Base-by-base conservation (phyloP, 2,113 vertebrate species). In the Nerophis ophidion region DNA sequence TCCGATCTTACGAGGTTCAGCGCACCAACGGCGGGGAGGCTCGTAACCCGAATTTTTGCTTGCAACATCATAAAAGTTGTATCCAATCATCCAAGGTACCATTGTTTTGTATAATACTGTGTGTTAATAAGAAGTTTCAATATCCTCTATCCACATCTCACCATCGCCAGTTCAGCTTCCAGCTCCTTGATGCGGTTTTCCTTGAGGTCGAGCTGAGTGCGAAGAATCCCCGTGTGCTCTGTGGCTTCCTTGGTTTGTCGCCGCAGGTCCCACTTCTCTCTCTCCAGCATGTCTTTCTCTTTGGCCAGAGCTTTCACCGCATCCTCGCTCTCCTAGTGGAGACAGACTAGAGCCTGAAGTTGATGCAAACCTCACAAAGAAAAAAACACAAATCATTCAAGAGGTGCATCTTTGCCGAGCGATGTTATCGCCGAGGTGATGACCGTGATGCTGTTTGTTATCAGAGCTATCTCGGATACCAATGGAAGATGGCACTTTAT, bases 111-210 rank as follows among this genome's bases (percentile, higher is more conserved):
- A 9, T 11, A 44, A 44, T 12, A 11, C 2, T 44, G 4, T 44
- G 40, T 44, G 40, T 9, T 44, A 26, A 26, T 12, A 9, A 7
- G 40, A 44, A 44, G 12, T 40, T 8, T 9, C 7, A 40, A 40
- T 9, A 9, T 54, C 16, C 55, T 38, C 64, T 3, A 58, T 14
- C 35, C 14, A 17, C 45, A 15, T 68, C 95, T 97, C 83, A 98
- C 97, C 97, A 99, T 99, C 76, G 96, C 91, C 77, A 99, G 87
- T 82, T 99, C 97, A 0, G 96, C 97, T 79, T 98, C 97, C 85
- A 99, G 92, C 86, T 99, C 97, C 90, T 98, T 99, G 89, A 98
- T 98, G 61, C 97, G 90, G 91, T 98, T 98, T 85, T 99, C 97
- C 72, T 95, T 98, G 71, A 98, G 91, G 87, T 99, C 97, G 9